A percentile compares a stretch with the other conserved stretches of the same genome.
Conservation (phyloP, 2,797 vertebrate species). For the Bovichtus variegatus region DNA sequence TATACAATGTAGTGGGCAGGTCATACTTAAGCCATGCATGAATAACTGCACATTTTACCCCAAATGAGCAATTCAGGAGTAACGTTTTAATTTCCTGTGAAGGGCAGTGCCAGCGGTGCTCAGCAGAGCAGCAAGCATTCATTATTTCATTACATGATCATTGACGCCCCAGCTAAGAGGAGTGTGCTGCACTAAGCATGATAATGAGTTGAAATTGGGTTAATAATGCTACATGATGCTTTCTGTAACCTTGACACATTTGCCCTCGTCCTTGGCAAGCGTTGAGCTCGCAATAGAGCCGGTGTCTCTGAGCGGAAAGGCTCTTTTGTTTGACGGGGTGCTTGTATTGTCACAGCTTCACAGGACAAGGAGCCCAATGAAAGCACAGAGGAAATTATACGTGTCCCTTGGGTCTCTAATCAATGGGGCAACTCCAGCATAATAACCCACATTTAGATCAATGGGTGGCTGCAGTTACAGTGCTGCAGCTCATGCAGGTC, state of each 20-base stretch:
- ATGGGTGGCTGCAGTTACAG: slow-evolving; percentile 51
- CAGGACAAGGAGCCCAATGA: slow-evolving; percentile 14
- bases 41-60: slow-evolving; percentile 31
- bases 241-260: slow-evolving; percentile 47
- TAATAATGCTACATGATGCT: slow-evolving; percentile 45
- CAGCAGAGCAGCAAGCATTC: slow-evolving; percentile 63
- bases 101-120: slow-evolving; percentile 61
- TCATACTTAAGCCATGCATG: slow-evolving; percentile 19
- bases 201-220: slow-evolving; percentile 63
- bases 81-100: slow-evolving; percentile 76
- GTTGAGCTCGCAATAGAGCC: background rate
- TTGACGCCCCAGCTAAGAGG: slow-evolving; percentile 38
- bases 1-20: background rate
- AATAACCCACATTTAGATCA: slow-evolving; percentile 64
- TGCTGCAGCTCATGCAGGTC: slow-evolving; percentile 43
- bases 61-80: slow-evolving; percentile 51
- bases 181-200: slow-evolving; percentile 41
- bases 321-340: slow-evolving; percentile 35
- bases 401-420: slow-evolving; percentile 60
- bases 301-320: background rate
- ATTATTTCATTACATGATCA: slow-evolving; percentile 73
- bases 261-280: slow-evolving; percentile 27
- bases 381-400: slow-evolving; percentile 52
- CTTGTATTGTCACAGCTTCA: slow-evolving; percentile 24
- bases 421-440: slow-evolving; percentile 58